phyloP scores from a whole-genome alignment of 2,797 vertebrate species.

The Thunnus albacares region DNA sequence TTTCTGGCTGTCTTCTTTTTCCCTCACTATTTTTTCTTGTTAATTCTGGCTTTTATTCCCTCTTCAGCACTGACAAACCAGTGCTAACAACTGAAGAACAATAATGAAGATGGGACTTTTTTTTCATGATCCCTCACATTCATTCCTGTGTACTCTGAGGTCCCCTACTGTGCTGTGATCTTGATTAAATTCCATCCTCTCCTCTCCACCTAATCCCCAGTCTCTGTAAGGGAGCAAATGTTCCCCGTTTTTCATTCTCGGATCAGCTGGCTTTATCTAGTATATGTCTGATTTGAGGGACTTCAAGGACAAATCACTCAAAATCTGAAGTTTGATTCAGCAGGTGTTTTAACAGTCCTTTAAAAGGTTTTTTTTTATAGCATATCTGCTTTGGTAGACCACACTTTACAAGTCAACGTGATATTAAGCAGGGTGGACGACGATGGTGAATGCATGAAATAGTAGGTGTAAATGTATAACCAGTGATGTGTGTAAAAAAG shows the following conservation, averaged over 20 bases:
- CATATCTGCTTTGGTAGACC: constrained; percentile 8
- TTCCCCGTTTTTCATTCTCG: constrained; percentile 29
- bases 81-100: neutral
- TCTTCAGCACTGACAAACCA: neutral
- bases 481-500: no score
- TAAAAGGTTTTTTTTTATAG: neutral
- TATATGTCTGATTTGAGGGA: constrained; percentile 19
- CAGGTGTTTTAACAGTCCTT: constrained; percentile 24
- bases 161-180: constrained; percentile 22
- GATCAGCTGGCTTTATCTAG: constrained; percentile 40
- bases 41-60: neutral
- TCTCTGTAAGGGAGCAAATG: constrained; percentile 39
- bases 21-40: neutral
- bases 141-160: constrained; percentile 12
- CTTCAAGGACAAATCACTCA: constrained; percentile 9
- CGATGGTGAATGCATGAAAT: neutral
- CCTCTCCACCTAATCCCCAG: constrained; percentile 35
- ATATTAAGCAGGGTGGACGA: neutral
- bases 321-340: constrained; percentile 16
- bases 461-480: neutral
- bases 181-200: constrained; percentile 27
- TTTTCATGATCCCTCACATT: constrained; percentile 21
- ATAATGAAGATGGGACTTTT: neutral
- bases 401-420: neutral
- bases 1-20: no score